Base-by-base conservation (phyloP, 2,113 vertebrate species). In the Phalacrocorax brasilianus region DNA sequence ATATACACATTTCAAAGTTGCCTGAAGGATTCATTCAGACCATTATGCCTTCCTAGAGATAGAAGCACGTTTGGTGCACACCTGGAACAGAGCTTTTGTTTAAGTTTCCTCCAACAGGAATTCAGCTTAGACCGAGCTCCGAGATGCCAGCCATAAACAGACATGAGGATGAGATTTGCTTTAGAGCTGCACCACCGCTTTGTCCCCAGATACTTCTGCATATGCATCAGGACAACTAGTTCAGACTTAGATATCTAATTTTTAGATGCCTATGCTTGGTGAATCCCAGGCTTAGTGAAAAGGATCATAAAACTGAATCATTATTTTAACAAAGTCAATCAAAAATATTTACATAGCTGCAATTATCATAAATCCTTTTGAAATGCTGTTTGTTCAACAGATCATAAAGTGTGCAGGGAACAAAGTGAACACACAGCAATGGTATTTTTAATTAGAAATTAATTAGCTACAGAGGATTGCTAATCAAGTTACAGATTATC, bases 401-500 rank as follows among this genome's bases (percentile, higher is more conserved):
- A 91, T 87, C 28, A 74, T 52, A 35, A 95, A 74, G 32, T 27
- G 27, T 88, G 59, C 80, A 84, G 53, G 73, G 56, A 67, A 56
- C 11, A 80, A 83, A 95, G 28, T 72, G 27, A 75, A 94, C 78
- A 85, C 14, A 55, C 6, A 86, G 53, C 35, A 95, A 71, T 1
- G 0, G 73, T 80, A 81, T 86, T 95, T 97, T 97, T 94, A 32
- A 89, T 89, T 96, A 94, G 88, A 85, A 96, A 68, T 93, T 55
- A 92, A 92, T 94, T 82, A 90, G 27, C 77, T 93, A 47, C 20
- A 81, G 58, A 30, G 63, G 40, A 62, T 77, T 97, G 52, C 40
- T 97, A 94, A 95, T 93, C 89, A 95, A 96, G 52, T 66, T 93
- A 71, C 28, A 91, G 67, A 44, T 86, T 95, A 93, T 93, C 27